A percentile compares a stretch with the other conserved stretches of the same genome.
Evolutionary conservation across 2,113 vertebrate genomes (phyloP).

Genomic region (Hyperopisus bebe): DNA sequence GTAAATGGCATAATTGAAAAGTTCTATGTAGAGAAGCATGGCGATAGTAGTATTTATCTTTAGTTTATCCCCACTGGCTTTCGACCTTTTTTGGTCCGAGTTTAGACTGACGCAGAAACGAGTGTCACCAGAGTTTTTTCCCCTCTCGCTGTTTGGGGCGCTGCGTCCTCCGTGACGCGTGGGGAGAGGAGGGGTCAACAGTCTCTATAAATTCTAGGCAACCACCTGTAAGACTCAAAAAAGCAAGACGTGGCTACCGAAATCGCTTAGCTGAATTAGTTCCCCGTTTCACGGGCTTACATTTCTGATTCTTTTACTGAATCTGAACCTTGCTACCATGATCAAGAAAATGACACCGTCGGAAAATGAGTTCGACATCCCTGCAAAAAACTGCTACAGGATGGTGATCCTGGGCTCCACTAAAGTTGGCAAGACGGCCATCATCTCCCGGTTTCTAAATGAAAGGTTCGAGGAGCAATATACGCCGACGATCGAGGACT

Average conservation of each 20-base stretch:
- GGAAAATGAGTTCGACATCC: constrained; percentile 82
- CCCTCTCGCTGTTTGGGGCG: neutral
- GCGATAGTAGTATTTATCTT: neutral
- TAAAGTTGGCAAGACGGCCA: constrained; percentile 95
- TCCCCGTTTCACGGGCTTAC: neutral
- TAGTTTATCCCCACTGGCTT: neutral
- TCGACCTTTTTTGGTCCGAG: neutral
- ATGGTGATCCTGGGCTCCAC: constrained; percentile 97
- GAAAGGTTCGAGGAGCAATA: constrained; percentile 92
- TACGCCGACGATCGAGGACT: constrained; percentile 96
- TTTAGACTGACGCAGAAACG: constrained; percentile 34
- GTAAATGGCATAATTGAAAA: neutral
- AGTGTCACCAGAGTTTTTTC: constrained; percentile 19
- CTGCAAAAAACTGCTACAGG: constrained; percentile 90
- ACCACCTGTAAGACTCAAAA: constrained; percentile 20
- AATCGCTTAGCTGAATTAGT: neutral
- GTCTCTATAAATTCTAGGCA: constrained; percentile 42
- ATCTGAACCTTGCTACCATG: constrained; percentile 58
- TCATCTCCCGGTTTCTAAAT: constrained; percentile 90
- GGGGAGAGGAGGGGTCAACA: constrained; percentile 40
- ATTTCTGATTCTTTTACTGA: neutral
- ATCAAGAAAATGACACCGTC: constrained; percentile 91
- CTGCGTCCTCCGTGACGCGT: constrained; percentile 45
- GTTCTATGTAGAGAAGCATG: neutral
- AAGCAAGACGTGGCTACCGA: neutral